Evolutionary conservation across 2,888 invertebrate genomes (phyloP), one percentile per base, ranked within the genome.

Genomic region (Cerastis leucographa): DNA sequence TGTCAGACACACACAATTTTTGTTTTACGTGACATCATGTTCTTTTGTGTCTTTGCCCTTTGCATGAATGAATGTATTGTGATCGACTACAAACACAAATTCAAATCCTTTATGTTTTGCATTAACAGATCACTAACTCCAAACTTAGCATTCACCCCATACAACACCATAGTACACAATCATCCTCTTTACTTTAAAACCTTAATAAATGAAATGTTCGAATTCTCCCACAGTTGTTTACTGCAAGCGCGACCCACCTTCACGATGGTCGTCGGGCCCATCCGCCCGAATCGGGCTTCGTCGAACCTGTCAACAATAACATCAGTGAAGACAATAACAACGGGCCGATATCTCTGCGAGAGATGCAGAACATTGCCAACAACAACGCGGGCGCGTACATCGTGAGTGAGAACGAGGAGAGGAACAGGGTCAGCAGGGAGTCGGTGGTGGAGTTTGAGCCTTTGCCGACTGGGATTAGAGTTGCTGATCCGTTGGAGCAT

Each of bases 301-400:
- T 94, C 1, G 96, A 96, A 88, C 95, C 96, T 29, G 94, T 88
- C 82, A 96, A 95, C 93, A 96, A 96, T 92, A 96, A 96, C 91
- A 92, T 95, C 89, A 93, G 92, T 89, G 97, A 97, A 85, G 97
- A 97, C 92, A 97, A 97, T 92, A 97, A 97, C 93, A 97, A 97
- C 89, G 97, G 97, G 0, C 97, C 97, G 49, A 97, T 97, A 84
- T 97, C 97, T 29, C 91, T 96, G 73, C 95, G 97, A 40, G 97
- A 97, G 91, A 95, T 97, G 95, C 97, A 97, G 92, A 97, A 97
- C 92, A 97, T 97, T 87, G 97, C 96, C 80, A 97, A 97, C 91
- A 97, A 97, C 91, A 97, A 97, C 85, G 97, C 97, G 0, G 93
- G 95, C 0, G 96, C 95, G 22, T 97, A 97, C 91, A 97, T 97